Evolutionary conservation across 1,140 invertebrate genomes (phyloP).

Genomic region (Ceratina japonica): DNA sequence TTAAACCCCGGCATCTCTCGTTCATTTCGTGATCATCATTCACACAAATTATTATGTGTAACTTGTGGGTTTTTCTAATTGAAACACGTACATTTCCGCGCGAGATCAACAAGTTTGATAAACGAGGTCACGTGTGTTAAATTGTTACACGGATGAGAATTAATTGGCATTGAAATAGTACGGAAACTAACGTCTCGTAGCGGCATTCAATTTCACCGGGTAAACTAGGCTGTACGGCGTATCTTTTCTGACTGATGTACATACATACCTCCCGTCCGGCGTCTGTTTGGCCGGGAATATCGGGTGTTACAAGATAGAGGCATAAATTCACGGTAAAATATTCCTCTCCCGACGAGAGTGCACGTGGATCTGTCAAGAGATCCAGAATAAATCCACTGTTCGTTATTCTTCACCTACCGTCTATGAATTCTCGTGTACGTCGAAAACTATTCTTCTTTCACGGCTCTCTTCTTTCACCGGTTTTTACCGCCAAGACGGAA

Average conservation of each 20-base stretch:
- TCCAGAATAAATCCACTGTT: conserved; percentile 26
- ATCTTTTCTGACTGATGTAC: conserved; percentile 4
- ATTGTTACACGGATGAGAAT: too few relatives aligned
- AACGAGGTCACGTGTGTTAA: too few relatives aligned
- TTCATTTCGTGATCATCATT: too few relatives aligned
- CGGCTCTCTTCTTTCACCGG: not conserved
- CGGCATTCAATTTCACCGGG: too few relatives aligned
- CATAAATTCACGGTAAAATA: conserved; percentile 26
- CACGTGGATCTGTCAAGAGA: not conserved
- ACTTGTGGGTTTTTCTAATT: too few relatives aligned
- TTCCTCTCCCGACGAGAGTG: not conserved
- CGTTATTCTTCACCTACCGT: conserved; percentile 22
- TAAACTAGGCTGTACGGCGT: not conserved
- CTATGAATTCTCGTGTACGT: conserved; percentile 8
- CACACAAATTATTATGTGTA: too few relatives aligned
- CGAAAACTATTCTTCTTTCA: not conserved
- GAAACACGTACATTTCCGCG: too few relatives aligned
- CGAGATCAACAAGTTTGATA: too few relatives aligned
- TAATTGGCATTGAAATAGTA: too few relatives aligned
- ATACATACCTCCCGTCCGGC: not conserved
- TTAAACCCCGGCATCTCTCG: too few relatives aligned
- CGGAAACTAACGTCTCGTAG: too few relatives aligned
- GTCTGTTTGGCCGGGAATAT: not conserved
- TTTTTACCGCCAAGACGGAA: not conserved
- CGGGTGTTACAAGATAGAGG: not conserved